These are phyloP conservation scores for Ecliptopera silaceata DNA, from an alignment of 2,888 invertebrate genomes.

Conservation along the genomic window DNA sequence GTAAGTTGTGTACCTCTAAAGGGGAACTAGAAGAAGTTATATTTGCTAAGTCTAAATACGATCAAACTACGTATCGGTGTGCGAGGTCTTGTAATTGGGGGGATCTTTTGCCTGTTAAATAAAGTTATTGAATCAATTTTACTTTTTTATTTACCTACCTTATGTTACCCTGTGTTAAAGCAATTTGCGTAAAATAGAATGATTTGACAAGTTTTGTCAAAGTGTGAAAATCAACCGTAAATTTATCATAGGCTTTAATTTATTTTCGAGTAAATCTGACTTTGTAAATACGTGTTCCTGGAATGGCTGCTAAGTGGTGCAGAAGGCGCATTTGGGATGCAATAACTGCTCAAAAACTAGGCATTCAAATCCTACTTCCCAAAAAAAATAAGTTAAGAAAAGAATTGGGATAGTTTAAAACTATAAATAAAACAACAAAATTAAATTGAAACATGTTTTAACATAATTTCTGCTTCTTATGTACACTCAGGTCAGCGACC, in stretches of 20 bases:
- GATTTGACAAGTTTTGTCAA: too few species aligned
- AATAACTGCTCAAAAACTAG: too few species aligned
- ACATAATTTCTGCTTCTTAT: constrained; percentile 47
- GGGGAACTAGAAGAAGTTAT: constrained; percentile 90
- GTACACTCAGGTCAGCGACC: constrained; percentile 35
- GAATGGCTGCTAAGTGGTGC: too few species aligned
- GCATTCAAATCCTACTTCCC: too few species aligned
- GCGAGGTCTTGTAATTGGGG: constrained; percentile 90
- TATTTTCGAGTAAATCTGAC: too few species aligned
- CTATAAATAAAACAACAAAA: constrained; percentile 39
- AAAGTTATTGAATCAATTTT: constrained; percentile 31
- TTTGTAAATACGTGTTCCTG: too few species aligned
- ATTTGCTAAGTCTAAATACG: constrained; percentile 89
- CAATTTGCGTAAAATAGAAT: too few species aligned
- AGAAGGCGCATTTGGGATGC: too few species aligned
- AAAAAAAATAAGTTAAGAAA: too few species aligned
- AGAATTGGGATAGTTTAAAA: not conserved
- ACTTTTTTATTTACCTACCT: not conserved
- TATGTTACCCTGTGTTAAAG: too few species aligned
- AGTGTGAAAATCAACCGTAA: too few species aligned
- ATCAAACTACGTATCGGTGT: constrained; percentile 89
- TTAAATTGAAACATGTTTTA: constrained; percentile 44
- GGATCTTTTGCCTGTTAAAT: constrained; percentile 88
- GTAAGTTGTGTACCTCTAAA: constrained; percentile 88
- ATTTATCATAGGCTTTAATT: too few species aligned